Evolutionary conservation across 2,888 invertebrate genomes (phyloP).

Genomic region (Diarsia brunnea): DNA sequence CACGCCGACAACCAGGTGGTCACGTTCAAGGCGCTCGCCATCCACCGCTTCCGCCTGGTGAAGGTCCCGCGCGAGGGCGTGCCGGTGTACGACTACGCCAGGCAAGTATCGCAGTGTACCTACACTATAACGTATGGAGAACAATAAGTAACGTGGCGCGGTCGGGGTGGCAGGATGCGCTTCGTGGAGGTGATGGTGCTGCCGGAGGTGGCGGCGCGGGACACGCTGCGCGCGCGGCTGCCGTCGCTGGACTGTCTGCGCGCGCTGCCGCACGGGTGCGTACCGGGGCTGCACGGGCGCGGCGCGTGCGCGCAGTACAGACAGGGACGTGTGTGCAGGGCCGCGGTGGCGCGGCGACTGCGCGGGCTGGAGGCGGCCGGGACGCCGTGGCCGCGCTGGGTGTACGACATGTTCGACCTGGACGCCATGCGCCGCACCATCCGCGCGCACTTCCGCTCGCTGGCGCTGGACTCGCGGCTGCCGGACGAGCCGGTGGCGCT

Average conservation of each 20-base stretch:
- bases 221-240: conserved; percentile 77
- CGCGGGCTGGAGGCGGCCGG: conserved; percentile 81
- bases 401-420: conserved; percentile 84
- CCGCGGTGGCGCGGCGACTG: conserved; percentile 57
- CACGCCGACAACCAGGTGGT: conserved; percentile 44
- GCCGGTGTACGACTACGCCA: conserved; percentile 69
- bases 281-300: neutral
- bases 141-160: neutral
- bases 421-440: conserved; percentile 77
- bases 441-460: conserved; percentile 73
- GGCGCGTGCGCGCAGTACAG: too few relatives aligned
- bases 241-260: conserved; percentile 69
- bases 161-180: conserved; percentile 71
- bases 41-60: conserved; percentile 79
- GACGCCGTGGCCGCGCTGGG: conserved; percentile 87
- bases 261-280: conserved; percentile 23
- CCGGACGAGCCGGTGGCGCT: conserved; percentile 85
- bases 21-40: conserved; percentile 84
- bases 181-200: conserved; percentile 78
- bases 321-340: conserved; percentile 14
- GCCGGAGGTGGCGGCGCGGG: conserved; percentile 76
- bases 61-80: conserved; percentile 66
- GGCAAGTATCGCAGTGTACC: conserved; percentile 61
- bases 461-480: conserved; percentile 54
- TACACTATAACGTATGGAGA: neutral